Evolutionary conservation across 1,140 invertebrate species (phyloP), one percentile per base, ranked within the genome.

Genomic region (Patella vulgata): DNA sequence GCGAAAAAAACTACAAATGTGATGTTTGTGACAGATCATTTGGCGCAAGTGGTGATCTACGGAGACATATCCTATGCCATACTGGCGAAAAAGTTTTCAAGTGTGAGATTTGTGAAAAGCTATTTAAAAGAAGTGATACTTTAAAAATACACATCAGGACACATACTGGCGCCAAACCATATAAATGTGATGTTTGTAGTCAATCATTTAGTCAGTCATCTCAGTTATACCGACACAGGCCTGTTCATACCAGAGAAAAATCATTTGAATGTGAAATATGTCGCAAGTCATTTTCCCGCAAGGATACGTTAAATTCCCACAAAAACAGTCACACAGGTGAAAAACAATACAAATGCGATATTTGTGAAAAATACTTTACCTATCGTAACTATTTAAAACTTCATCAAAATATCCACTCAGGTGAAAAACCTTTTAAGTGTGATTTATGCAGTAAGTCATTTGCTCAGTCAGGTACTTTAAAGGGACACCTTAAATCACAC

Each of bases 1-100:
- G n/a, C n/a, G n/a, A n/a, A n/a, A n/a, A n/a, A 6, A 95, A 95
- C 0, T 98, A 96, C 86, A 91, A 92, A 19, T 98, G 95, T 82
- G 90, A 91, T 52, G 92, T 95, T 74, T 97, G 95, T 81, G 91
- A 92, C 71, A 88, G 94, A 14, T 94, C 94, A 1, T 98, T 97
- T 81, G 95, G 95, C 28, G 94, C 97, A 84, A 88, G 94, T 51
- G 96, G 93, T 36, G 97, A 98, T 84, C 56, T 87, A 87, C 90
- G 81, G 90, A 91, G 87, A 88, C 91, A 74, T 87, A 85, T 91
- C 68, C 89, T 92, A 79, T 90, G 89, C 3, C 93, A 97, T 80
- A 96, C 94, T 0, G 91, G 92, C 56, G 86, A 88, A 60, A 90
- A 90, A 69, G 92, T 91, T 1, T 90, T 89, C 82, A 86, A 87